Conservation (phyloP, 2,797 vertebrate genomes). For the Myiothlypis chrysogaster region DNA sequence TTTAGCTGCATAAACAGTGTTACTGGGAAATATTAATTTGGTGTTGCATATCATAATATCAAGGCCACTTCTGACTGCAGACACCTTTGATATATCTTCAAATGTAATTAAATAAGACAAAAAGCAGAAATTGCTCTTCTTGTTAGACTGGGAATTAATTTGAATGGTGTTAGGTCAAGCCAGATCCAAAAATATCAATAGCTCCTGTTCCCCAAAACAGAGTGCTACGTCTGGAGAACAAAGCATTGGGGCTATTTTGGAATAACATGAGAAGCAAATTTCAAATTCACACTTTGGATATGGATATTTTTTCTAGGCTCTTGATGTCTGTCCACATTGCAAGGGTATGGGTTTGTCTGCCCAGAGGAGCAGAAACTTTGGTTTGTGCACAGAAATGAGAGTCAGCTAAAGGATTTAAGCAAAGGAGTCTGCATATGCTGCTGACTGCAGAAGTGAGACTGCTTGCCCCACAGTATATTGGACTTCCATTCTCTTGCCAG, state of each 20-base stretch:
- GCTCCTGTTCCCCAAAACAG: background rate
- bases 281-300: background rate
- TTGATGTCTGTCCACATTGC: background rate
- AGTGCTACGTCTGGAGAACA: background rate
- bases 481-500: background rate
- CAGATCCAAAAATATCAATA: background rate
- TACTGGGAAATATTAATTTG: background rate
- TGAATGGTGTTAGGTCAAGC: background rate
- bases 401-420: background rate
- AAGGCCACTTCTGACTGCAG: background rate
- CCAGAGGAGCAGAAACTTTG: background rate
- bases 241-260: background rate
- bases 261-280: background rate
- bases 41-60: background rate
- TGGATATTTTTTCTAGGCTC: background rate
- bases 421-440: background rate
- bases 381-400: background rate
- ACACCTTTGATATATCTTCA: background rate
- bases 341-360: background rate
- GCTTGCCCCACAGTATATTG: background rate
- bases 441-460: background rate
- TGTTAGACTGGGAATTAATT: background rate
- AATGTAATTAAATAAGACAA: background rate
- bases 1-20: background rate
- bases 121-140: background rate